Evolutionary conservation across 2,113 vertebrate genomes (phyloP).

Genomic region (Notiomystis cincta): DNA sequence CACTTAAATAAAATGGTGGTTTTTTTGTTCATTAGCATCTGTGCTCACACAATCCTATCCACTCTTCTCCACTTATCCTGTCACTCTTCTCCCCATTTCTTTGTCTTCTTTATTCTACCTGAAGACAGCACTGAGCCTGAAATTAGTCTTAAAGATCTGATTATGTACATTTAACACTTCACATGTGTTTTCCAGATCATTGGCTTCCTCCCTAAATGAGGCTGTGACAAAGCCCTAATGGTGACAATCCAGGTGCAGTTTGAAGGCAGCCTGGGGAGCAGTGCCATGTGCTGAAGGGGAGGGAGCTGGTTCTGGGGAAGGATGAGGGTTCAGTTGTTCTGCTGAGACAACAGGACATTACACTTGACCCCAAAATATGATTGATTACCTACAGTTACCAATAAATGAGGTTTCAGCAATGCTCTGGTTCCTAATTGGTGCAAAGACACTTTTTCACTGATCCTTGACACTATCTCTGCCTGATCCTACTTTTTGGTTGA

Average conservation of each 20-base stretch:
- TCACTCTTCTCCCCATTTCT: neutral
- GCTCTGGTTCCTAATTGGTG: accelerated
- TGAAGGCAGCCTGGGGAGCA: neutral
- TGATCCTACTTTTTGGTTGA: neutral
- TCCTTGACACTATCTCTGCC: neutral
- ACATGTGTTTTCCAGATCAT: neutral
- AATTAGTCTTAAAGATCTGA: neutral
- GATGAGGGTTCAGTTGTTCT: neutral
- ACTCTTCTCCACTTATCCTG: neutral
- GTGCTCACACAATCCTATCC: neutral
- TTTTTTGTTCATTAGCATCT: neutral
- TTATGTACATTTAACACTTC: neutral
- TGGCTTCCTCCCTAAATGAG: neutral
- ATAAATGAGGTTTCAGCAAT: neutral
- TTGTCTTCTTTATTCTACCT: neutral
- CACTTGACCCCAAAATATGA: neutral
- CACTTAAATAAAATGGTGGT: neutral
- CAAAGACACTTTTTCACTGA: accelerated
- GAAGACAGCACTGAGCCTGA: neutral
- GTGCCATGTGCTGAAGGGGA: neutral
- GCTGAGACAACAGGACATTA: neutral
- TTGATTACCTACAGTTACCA: neutral
- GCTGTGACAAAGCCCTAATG: neutral
- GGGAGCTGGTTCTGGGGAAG: neutral
- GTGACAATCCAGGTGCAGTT: neutral